phyloP scores from a whole-genome alignment of 2,888 invertebrate species.

The Drymonia ruficornis region DNA sequence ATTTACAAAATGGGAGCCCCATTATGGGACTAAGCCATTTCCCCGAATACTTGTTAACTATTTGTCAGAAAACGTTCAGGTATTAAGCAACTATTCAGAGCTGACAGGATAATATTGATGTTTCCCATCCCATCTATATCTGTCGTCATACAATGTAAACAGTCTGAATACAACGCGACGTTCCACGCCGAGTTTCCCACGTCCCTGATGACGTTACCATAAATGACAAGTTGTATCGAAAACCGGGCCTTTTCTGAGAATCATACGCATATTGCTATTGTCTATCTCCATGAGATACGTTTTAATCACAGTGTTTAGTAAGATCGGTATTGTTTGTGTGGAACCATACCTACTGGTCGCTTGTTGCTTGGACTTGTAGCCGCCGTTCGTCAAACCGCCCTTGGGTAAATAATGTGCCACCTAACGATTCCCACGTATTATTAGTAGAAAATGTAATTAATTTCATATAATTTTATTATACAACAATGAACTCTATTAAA shows the following conservation, averaged over 20 bases:
- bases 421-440: constrained; percentile 54
- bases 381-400: constrained; percentile 54
- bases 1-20: too few relatives aligned
- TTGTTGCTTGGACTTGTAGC: constrained; percentile 35
- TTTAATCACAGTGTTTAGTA: constrained; percentile 8
- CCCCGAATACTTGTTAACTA: background rate
- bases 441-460: constrained; percentile 67
- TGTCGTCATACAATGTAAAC: constrained; percentile 46
- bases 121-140: constrained; percentile 34
- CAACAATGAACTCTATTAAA: constrained; percentile 51
- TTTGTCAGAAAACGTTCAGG: background rate
- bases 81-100: constrained; percentile 13
- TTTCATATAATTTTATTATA: constrained; percentile 48
- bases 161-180: constrained; percentile 43
- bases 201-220: constrained; percentile 34
- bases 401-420: constrained; percentile 68
- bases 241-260: constrained; percentile 12
- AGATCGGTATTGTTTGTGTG: background rate
- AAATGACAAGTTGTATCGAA: constrained; percentile 33
- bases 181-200: constrained; percentile 44
- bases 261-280: background rate
- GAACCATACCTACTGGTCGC: constrained; percentile 32
- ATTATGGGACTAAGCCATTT: too few relatives aligned
- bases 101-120: constrained; percentile 32
- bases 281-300: background rate